phyloP scores from a whole-genome alignment of 2,888 invertebrate species.

The Aspidiotus destructor region DNA sequence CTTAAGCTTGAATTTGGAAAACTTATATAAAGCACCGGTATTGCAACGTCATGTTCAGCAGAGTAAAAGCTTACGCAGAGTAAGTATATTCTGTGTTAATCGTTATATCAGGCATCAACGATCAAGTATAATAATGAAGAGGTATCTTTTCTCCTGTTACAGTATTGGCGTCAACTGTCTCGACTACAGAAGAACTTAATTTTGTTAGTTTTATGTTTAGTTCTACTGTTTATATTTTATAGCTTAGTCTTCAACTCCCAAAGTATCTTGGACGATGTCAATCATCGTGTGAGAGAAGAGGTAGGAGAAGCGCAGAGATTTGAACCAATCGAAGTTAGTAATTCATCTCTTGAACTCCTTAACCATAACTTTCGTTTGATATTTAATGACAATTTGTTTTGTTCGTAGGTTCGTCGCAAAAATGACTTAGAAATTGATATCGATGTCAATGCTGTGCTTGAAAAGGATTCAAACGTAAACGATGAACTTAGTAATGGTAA shows the following conservation, averaged over 20 bases:
- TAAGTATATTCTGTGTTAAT: constrained; percentile 3
- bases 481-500: background rate
- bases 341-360: background rate
- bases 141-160: constrained; percentile 34
- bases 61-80: constrained; percentile 21
- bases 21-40: constrained; percentile 21
- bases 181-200: constrained; percentile 69
- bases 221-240: constrained; percentile 49
- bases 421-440: background rate
- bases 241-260: constrained; percentile 26
- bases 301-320: background rate
- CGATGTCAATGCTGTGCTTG: background rate
- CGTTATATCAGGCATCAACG: too few relatives aligned
- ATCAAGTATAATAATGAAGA: background rate
- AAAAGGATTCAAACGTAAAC: background rate
- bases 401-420: background rate
- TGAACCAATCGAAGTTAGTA: background rate
- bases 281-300: background rate
- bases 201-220: constrained; percentile 52
- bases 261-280: constrained; percentile 26
- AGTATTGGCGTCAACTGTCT: constrained; percentile 81
- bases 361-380: background rate
- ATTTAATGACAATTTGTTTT: too few relatives aligned
- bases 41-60: constrained; percentile 23
- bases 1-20: constrained; percentile 34